Evolutionary conservation across 2,113 vertebrate genomes (phyloP).

Genomic region (Corydoras maculifer): DNA sequence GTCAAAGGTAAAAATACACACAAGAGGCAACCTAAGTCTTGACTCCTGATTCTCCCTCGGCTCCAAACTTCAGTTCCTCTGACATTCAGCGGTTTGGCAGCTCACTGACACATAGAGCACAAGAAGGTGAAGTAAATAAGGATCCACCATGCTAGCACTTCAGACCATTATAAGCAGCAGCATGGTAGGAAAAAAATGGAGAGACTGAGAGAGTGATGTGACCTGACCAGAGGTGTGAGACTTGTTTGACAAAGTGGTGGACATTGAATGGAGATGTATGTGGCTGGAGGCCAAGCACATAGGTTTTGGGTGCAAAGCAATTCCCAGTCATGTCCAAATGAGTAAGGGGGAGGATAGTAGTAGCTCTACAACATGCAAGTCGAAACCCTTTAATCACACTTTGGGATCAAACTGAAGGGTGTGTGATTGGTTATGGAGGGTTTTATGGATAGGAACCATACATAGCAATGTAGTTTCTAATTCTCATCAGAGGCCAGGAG

Average conservation of each 20-base stretch:
- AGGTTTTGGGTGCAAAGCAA: conserved; percentile 17
- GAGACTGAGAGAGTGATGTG: conserved; percentile 14
- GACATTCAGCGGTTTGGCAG: conserved; percentile 26
- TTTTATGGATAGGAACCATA: neutral
- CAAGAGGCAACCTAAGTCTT: conserved; percentile 4
- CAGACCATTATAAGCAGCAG: conserved; percentile 23
- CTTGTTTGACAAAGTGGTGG: conserved; percentile 19
- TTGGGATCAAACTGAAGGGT: conserved; percentile 10
- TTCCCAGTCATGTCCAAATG: conserved; percentile 19
- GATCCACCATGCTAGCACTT: conserved; percentile 12
- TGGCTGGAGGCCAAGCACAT: conserved; percentile 14
- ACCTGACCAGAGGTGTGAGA: conserved; percentile 7
- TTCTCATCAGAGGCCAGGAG: conserved; percentile 5
- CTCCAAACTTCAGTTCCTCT: conserved; percentile 30
- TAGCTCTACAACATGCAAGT: conserved; percentile 1
- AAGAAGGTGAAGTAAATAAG: conserved; percentile 10
- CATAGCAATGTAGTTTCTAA: conserved; percentile 11
- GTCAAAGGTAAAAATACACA: conserved; percentile 30
- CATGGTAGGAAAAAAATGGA: conserved; percentile 29
- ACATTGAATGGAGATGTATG: conserved; percentile 11
- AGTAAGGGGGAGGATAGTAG: conserved; percentile 7
- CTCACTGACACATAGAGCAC: conserved; percentile 20
- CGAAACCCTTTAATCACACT: conserved; percentile 15
- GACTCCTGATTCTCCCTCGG: conserved; percentile 24
- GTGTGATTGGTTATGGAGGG: conserved; percentile 11